Conservation (phyloP, 2,797 vertebrate species). For the Phoebastria nigripes region DNA sequence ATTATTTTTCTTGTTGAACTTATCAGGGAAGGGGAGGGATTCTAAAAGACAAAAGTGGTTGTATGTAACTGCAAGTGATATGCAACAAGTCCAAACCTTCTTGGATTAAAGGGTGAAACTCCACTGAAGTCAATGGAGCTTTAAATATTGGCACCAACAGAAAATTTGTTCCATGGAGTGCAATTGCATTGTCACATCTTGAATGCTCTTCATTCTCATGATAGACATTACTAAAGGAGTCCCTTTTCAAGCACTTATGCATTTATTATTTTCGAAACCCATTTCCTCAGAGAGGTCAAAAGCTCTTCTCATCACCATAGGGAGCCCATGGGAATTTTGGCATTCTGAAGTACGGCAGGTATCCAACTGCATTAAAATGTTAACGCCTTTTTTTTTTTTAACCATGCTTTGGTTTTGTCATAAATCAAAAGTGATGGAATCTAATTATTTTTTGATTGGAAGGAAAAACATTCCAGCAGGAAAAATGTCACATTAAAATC, state of each 20-base stretch:
- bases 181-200: not conserved
- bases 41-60: not conserved
- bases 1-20: not conserved
- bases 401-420: not conserved
- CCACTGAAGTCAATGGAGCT: constrained; percentile 63
- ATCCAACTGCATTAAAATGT: not conserved
- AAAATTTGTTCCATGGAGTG: not conserved
- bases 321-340: not conserved
- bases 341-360: not conserved
- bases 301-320: constrained; percentile 25
- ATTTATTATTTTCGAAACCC: constrained; percentile 43
- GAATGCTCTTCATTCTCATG: constrained; percentile 32
- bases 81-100: not conserved
- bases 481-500: constrained; percentile 9
- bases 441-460: not conserved
- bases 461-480: not conserved
- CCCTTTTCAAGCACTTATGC: not conserved
- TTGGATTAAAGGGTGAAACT: constrained; percentile 34
- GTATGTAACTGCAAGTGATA: not conserved
- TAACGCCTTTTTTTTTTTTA: not conserved
- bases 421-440: not conserved
- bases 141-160: not conserved
- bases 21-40: not conserved
- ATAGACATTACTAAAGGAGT: not conserved
- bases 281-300: constrained; percentile 53